Percentiles rank a stretch among this genome's conserved stretches.
phyloP scores from a whole-genome alignment of 2,888 invertebrate genomes.

The Loripinus fragilis region DNA sequence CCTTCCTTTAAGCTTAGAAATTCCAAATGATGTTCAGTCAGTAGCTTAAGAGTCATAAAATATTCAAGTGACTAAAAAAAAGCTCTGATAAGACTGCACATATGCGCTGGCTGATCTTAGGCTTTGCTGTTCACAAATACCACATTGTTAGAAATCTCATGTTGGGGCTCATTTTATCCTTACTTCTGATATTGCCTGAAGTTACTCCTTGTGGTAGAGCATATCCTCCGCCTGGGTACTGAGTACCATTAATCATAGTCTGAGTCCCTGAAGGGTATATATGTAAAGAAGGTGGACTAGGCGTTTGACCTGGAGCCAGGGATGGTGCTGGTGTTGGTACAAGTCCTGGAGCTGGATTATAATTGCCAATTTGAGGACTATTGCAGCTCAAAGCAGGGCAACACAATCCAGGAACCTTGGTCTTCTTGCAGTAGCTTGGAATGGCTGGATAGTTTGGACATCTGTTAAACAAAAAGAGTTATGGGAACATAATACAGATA shows the following conservation, averaged over 20 bases:
- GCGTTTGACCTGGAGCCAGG: constrained; percentile 58
- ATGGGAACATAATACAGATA: too few species aligned
- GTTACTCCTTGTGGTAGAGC: constrained; percentile 57
- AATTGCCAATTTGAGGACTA: constrained; percentile 69
- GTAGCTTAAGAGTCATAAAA: too few species aligned
- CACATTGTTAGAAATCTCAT: too few species aligned
- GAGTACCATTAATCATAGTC: constrained; percentile 50
- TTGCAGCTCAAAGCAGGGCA: constrained; percentile 70
- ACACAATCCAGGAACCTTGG: constrained; percentile 71
- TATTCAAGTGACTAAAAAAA: too few species aligned
- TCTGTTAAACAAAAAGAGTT: too few species aligned
- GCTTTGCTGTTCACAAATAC: too few species aligned
- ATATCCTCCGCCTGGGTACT: constrained; percentile 56
- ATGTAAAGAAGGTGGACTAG: constrained; percentile 8
- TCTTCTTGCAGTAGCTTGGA: constrained; percentile 68
- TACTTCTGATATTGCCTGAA: constrained; percentile 56
- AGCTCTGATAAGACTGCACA: too few species aligned
- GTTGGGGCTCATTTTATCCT: too few species aligned
- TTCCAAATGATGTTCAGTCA: too few species aligned
- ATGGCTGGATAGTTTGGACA: constrained; percentile 71
- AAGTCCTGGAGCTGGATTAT: constrained; percentile 68
- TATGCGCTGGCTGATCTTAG: too few species aligned
- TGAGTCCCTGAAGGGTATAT: constrained; percentile 54
- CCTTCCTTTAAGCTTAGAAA: too few species aligned
- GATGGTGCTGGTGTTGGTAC: constrained; percentile 67